These are phyloP conservation scores for Zaprionus ornatus DNA, from an alignment of 1,140 invertebrate species.

Conservation along the genomic window DNA sequence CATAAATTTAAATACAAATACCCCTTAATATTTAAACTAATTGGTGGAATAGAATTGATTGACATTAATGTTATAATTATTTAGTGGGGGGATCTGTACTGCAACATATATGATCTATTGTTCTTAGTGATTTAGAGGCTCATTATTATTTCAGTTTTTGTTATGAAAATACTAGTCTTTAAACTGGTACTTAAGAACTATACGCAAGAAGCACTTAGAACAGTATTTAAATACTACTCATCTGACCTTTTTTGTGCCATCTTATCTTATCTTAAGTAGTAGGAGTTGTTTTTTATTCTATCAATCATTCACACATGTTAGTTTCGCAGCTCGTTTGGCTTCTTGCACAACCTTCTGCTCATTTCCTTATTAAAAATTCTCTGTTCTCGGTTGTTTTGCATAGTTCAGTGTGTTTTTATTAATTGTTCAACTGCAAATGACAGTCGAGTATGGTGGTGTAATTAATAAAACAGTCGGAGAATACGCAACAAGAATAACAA, in stretches of 20 bases:
- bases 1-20: no score
- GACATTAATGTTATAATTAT: no score
- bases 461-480: constrained; percentile 33
- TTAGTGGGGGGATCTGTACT: no score
- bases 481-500: constrained; percentile 21
- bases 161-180: not conserved
- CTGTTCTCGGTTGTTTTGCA: not conserved
- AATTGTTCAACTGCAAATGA: constrained; percentile 35
- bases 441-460: constrained; percentile 10
- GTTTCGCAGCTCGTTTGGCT: not conserved
- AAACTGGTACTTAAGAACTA: not conserved
- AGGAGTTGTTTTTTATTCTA: not conserved
- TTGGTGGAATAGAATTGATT: no score
- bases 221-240: not conserved
- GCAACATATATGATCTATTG: no score
- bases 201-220: no score
- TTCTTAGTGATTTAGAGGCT: no score
- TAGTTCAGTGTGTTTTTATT: constrained; percentile 13
- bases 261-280: not conserved
- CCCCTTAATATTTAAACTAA: no score
- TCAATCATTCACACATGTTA: not conserved
- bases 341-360: not conserved
- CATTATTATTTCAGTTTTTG: not conserved
- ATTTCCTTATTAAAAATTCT: not conserved
- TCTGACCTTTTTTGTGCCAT: not conserved